These are phyloP conservation scores for Bruchidius siliquastri DNA, from an alignment of 2,888 invertebrate species.

Conservation along the genomic window DNA sequence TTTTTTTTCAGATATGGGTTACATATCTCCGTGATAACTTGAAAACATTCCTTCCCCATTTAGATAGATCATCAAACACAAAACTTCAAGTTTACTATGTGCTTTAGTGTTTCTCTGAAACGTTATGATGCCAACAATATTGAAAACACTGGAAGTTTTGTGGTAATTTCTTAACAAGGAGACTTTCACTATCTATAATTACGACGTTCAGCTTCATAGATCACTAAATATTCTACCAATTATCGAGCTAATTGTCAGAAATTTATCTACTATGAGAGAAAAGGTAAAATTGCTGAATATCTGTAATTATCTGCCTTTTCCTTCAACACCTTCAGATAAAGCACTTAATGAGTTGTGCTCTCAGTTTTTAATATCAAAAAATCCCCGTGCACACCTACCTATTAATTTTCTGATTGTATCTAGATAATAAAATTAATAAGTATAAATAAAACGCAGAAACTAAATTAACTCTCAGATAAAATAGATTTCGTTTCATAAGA, in stretches of 20 bases:
- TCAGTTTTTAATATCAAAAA: background rate
- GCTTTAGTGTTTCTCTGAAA: background rate
- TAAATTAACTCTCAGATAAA: slow-evolving; percentile 22
- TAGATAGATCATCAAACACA: too few relatives aligned
- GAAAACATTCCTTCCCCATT: too few relatives aligned
- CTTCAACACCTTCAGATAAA: background rate
- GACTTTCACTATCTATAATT: background rate
- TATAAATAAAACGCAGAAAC: slow-evolving; percentile 23
- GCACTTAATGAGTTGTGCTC: background rate
- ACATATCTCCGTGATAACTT: too few relatives aligned
- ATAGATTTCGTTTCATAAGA: slow-evolving; percentile 18
- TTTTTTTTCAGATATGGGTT: too few relatives aligned
- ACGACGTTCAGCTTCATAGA: background rate
- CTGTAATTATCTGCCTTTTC: background rate
- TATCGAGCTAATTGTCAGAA: background rate
- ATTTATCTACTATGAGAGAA: background rate
- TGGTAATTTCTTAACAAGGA: background rate
- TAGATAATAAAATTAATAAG: slow-evolving; percentile 23
- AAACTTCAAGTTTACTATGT: too few relatives aligned
- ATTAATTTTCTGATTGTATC: slow-evolving; percentile 12
- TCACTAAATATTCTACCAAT: background rate
- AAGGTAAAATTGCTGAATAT: background rate
- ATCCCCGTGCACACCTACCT: background rate
- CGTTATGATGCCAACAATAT: background rate
- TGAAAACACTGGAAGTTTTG: background rate